Evolutionary conservation across 1,140 invertebrate species (phyloP), one percentile per base, ranked within the genome.

Genomic region (Drosophila azteca): DNA sequence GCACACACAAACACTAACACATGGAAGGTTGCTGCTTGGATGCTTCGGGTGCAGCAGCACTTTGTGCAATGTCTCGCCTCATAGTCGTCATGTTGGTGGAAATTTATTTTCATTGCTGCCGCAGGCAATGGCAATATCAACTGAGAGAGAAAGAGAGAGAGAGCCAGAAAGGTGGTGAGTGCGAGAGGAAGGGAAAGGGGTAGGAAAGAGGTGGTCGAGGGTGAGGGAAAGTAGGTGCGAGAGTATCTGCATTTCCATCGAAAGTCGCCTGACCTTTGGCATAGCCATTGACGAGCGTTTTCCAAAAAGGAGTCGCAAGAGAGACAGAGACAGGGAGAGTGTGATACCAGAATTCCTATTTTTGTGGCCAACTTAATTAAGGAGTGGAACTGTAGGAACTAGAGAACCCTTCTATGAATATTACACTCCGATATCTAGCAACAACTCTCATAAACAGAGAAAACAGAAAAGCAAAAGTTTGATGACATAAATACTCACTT

Each of bases 21-120:
- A 51, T 2, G 31, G 51, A 15, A 39, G 51, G 29, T 29, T 39
- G 31, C 4, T 39, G 35, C 35, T 39, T 39, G 29, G 43, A 46
- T 52, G 48, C 53, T 62, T 71, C 72, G 66, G 75, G 66, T 64
- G 78, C 54, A 88, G 78, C 54, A 88, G 79, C 82, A 87, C 83
- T 87, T 89, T 88, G 79, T 79, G 83, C 67, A 67, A 88, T 74
- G 83, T 88, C 82, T 87, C 70, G 69, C 78, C 83, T 82, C 83
- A 88, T 87, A 88, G 83, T 87, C 83, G 71, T 87, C 83, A 87
- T 88, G 83, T 87, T 88, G 83, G 66, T 88, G 68, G 45, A 79
- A 79, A 88, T 88, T 88, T 88, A 83, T 88, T 88, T 88, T 88
- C 84, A 88, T 89, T 89, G 83, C 84, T 75, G 79, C 83, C 84